Base-by-base conservation (phyloP, 2,113 vertebrate species). In the Sinocyclocheilus anophthalmus region DNA sequence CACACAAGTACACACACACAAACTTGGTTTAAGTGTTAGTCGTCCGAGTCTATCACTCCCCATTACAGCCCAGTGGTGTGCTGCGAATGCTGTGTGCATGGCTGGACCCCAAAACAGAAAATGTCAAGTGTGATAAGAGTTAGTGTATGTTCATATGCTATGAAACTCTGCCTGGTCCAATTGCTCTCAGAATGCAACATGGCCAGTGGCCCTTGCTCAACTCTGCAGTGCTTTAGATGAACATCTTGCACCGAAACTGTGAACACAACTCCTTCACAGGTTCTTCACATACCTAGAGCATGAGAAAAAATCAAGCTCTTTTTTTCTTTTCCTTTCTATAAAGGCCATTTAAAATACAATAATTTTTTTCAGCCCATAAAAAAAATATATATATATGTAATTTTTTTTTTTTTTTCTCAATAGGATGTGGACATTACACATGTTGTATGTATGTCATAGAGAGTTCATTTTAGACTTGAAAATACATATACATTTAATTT, bases 121-220 rank as follows among this genome's bases (percentile, higher is more conserved):
- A 90, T 94, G 93, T 94, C 93, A 93, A 93, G 94, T 94, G 93
- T 86, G 93, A 95, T 95, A 92, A 94, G 89, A 53, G 89, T 89
- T 90, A 76, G 85, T 87, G 91, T 79, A 20, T 87, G 88, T 91
- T 92, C 85, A 94, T 90, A 90, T 87, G 87, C 90, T 92, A 86
- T 91, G 93, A 94, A 92, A 90, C 87, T 55, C 84, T 81, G 86
- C 73, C 91, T 90, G 89, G 88, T 89, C 86, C 89, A 63, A 83
- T 89, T 88, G 83, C 79, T 76, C 89, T 79, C 8, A 88, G 63
- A 53, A 73, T 8, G 16, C 75, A 53, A 14, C 10, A 7, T 11
- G 3, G 7, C 67, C 63, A 30, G 8, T 80, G 67, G 77, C 63
- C 65, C 33, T 61, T 33, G 4, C 22, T 83, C 20, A 80, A 18